Evolutionary conservation across 2,113 vertebrate species (phyloP).

Genomic region (Morone saxatilis): DNA sequence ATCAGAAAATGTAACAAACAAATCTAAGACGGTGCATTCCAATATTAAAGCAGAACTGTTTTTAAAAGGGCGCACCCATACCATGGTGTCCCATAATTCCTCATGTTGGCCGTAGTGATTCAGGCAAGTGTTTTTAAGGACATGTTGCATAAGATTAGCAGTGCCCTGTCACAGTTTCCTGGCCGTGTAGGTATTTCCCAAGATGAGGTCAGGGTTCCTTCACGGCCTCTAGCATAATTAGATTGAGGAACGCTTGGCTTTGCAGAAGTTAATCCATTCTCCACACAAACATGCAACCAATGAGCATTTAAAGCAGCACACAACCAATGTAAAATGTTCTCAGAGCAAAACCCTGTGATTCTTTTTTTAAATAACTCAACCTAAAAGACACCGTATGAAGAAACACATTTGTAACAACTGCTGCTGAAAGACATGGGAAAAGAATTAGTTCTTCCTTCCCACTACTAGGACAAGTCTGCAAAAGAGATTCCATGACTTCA

Average conservation of each 20-base stretch:
- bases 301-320: constrained; percentile 19
- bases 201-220: constrained; percentile 74
- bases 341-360: constrained; percentile 3
- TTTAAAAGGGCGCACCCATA: constrained; percentile 46
- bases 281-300: constrained; percentile 36
- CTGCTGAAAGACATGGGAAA: constrained; percentile 26
- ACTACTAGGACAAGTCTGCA: background rate
- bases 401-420: constrained; percentile 9
- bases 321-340: constrained; percentile 1
- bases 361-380: background rate
- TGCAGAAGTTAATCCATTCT: constrained; percentile 58
- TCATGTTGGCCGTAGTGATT: constrained; percentile 32
- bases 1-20: background rate
- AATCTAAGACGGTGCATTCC: background rate
- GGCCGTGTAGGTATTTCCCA: constrained; percentile 75
- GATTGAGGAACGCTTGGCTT: constrained; percentile 53
- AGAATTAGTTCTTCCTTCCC: background rate
- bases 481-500: constrained; percentile 26
- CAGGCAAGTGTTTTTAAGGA: constrained; percentile 55
- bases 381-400: constrained; percentile 4
- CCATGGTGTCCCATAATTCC: constrained; percentile 40
- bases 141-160: constrained; percentile 57
- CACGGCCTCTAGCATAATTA: constrained; percentile 54
- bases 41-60: constrained; percentile 15
- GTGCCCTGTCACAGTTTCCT: constrained; percentile 75